These are phyloP conservation scores for Nematolebias whitei DNA, from an alignment of 2,113 vertebrate species.

Conservation along the genomic window DNA sequence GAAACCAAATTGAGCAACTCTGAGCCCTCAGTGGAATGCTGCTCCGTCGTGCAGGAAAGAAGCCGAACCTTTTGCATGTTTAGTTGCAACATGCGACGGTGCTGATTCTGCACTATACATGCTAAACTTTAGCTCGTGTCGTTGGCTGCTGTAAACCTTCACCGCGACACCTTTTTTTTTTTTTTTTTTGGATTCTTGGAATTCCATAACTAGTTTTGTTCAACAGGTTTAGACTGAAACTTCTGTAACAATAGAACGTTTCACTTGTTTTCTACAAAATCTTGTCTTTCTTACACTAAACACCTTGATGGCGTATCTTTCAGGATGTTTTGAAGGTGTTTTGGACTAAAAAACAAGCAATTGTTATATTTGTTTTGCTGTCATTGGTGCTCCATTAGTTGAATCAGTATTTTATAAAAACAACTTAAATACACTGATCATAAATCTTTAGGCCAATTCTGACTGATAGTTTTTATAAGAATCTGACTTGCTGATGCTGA, in stretches of 20 bases:
- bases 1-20: constrained; percentile 53
- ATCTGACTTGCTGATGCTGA: too few relatives aligned
- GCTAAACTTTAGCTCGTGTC: constrained; percentile 5
- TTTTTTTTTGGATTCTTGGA: constrained; percentile 46
- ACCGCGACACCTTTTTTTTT: constrained; percentile 9
- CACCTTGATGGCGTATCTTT: not conserved
- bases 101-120: not conserved
- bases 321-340: too few relatives aligned
- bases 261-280: constrained; percentile 49
- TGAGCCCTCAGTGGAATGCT: constrained; percentile 69
- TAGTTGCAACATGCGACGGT: constrained; percentile 4
- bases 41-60: constrained; percentile 17
- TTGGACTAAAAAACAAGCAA: too few relatives aligned
- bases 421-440: too few relatives aligned
- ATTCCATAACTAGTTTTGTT: constrained; percentile 51
- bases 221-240: constrained; percentile 64
- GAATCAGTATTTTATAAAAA: too few relatives aligned
- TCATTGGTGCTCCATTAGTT: too few relatives aligned
- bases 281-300: not conserved
- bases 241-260: constrained; percentile 26
- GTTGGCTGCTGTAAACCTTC: constrained; percentile 9
- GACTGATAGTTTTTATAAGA: too few relatives aligned
- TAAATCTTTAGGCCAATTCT: too few relatives aligned
- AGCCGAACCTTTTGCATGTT: not conserved
- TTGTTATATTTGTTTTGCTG: too few relatives aligned